Evolutionary conservation across 2,888 invertebrate species (phyloP), one percentile per base, ranked within the genome.

Genomic region (Aphrophora alni): DNA sequence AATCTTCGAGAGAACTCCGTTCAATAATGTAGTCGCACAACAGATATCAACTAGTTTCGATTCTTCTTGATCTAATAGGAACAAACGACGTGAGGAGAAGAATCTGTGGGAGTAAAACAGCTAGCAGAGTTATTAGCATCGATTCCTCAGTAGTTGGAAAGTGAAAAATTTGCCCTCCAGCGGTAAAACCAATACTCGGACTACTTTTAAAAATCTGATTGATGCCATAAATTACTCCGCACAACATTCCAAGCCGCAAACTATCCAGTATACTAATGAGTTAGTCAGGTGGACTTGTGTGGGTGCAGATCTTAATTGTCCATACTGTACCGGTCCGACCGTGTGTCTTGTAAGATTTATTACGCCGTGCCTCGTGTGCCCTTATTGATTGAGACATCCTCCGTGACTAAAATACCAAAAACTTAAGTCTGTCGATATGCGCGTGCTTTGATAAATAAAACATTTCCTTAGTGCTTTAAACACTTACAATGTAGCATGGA

Each of bases 221-320:
- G 59, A 59, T 59, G 59, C 21, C 21, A 59, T n/a, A 59, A 59
- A 59, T 59, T 59, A 59, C n/a, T 59, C n/a, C 5, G 59, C 21
- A 5, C 21, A 14, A 10, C 59, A 59, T 59, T 59, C 59, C 59
- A 2, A 44, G 2, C 12, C 4, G 21, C 59, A 59, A 21, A n/a
- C 59, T 59, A n/a, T 12, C 3, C 44, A 44, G 44, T 8, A 4
- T 44, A 44, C 44, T 44, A 44, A 44, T 44, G 44, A 44, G 14
- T n/a, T 44, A 21, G 21, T 59, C 59, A 59, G 21, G 59, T 59
- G 59, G n/a, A n/a, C 5, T 5, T 12, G 21, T 21, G 59, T 59
- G 59, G 59, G 59, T 59, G 59, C 59, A 59, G 59, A 59, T 59
- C 59, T 59, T 59, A 59, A 59, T 21, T 59, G 59, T 21, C 59